phyloP scores from a whole-genome alignment of 2,113 vertebrate species.

The Polypterus senegalus region DNA sequence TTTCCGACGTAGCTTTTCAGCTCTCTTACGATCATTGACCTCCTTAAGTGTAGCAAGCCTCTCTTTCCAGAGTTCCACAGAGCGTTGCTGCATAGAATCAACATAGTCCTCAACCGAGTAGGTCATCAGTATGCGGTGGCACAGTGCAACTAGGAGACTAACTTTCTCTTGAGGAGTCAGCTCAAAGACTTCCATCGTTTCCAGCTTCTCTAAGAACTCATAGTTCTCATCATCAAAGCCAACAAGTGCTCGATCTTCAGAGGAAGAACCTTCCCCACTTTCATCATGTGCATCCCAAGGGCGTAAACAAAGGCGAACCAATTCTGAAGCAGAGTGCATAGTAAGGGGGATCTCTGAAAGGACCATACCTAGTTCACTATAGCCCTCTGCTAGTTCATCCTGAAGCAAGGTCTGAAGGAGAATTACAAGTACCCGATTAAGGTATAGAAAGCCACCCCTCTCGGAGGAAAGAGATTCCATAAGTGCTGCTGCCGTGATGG shows the following conservation, averaged over 20 bases:
- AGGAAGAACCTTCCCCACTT: constrained; percentile 45
- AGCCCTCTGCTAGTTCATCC: constrained; percentile 91
- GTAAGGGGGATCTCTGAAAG: constrained; percentile 91
- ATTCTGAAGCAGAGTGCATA: constrained; percentile 79
- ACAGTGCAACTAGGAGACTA: constrained; percentile 71
- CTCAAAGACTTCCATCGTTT: constrained; percentile 84
- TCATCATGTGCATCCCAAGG: constrained; percentile 77
- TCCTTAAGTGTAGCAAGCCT: constrained; percentile 81
- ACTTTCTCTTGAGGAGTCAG: constrained; percentile 79
- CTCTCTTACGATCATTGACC: constrained; percentile 82
- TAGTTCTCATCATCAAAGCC: constrained; percentile 74
- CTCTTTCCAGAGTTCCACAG: constrained; percentile 87
- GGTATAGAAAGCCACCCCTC: constrained; percentile 75
- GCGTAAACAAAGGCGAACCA: constrained; percentile 81
- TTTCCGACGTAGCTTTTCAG: constrained; percentile 74
- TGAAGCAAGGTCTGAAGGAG: constrained; percentile 87
- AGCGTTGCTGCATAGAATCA: constrained; percentile 73
- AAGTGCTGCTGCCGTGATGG: constrained; percentile 73
- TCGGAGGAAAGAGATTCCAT: constrained; percentile 85
- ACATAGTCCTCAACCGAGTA: constrained; percentile 92
- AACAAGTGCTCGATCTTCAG: constrained; percentile 43
- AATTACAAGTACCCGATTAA: constrained; percentile 83
- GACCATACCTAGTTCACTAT: constrained; percentile 84
- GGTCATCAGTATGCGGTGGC: constrained; percentile 91
- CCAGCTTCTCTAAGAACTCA: constrained; percentile 83